Evolutionary conservation across 2,888 invertebrate species (phyloP).

Genomic region (Brenthis hecate): DNA sequence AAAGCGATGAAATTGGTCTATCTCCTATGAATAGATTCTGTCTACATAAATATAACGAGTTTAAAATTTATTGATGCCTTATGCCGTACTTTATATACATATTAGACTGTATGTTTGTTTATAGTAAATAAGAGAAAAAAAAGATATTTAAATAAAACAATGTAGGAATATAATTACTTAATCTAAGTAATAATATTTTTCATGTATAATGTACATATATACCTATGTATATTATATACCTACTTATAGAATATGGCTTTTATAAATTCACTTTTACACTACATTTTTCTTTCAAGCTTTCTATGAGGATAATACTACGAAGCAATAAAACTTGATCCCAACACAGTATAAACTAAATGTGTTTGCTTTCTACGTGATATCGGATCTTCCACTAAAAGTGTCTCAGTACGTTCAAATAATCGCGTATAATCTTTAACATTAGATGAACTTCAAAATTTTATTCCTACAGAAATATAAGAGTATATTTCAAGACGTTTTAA

Average conservation of each 20-base stretch:
- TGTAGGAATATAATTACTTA: too few species aligned
- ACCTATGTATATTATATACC: not conserved
- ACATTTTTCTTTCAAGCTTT: slow-evolving; percentile 4
- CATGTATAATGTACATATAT: not conserved
- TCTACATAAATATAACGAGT: not conserved
- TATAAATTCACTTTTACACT: not conserved
- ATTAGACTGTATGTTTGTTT: too few species aligned
- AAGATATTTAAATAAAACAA: too few species aligned
- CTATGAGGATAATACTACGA: slow-evolving; percentile 9
- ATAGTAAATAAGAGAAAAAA: too few species aligned
- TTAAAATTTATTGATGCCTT: not conserved
- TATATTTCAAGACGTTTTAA: not conserved
- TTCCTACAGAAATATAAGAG: not conserved
- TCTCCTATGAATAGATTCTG: slow-evolving; percentile 20
- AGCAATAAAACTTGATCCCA: slow-evolving; percentile 28
- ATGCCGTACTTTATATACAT: too few species aligned
- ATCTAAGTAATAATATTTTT: not conserved
- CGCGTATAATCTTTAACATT: slow-evolving; percentile 14
- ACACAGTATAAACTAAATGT: slow-evolving; percentile 27
- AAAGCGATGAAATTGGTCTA: slow-evolving; percentile 33
- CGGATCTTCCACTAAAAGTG: slow-evolving; percentile 26
- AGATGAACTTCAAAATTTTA: slow-evolving; percentile 2
- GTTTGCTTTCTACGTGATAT: slow-evolving; percentile 39
- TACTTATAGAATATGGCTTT: not conserved
- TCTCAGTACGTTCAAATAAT: slow-evolving; percentile 32